Conservation (phyloP, 1,140 invertebrate species). For the Heliconius hewitsoni region DNA sequence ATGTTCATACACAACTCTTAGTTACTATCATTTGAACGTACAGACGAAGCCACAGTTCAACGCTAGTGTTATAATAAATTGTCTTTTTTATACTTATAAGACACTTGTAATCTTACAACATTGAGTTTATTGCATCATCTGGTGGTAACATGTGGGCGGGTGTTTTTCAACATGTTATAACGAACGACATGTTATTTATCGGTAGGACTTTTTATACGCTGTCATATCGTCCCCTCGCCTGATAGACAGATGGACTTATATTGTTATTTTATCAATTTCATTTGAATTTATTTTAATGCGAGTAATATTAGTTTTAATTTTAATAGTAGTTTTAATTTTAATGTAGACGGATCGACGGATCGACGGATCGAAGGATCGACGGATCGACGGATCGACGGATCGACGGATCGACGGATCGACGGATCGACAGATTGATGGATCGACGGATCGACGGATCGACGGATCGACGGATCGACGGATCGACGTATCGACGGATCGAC, state of each 20-base stretch:
- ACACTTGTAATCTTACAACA: background rate
- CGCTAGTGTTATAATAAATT: background rate
- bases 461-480: too few relatives aligned
- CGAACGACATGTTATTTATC: constrained; percentile 1
- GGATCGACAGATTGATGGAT: too few relatives aligned
- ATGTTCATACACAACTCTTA: too few relatives aligned
- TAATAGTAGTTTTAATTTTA: too few relatives aligned
- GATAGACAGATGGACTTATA: background rate
- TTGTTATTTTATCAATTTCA: background rate
- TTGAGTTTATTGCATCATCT: constrained; percentile 4
- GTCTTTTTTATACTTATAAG: background rate
- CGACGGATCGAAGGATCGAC: too few relatives aligned
- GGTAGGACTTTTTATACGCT: background rate
- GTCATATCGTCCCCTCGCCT: background rate
- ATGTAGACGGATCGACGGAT: too few relatives aligned
- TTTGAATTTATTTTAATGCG: background rate
- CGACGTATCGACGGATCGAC: too few relatives aligned
- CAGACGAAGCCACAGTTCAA: too few relatives aligned
- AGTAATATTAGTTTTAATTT: background rate
- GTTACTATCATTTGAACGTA: too few relatives aligned
- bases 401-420: too few relatives aligned
- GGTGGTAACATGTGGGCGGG: constrained; percentile 1
- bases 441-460: too few relatives aligned
- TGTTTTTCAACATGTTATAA: background rate
- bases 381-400: too few relatives aligned